Conservation (phyloP, 2,797 vertebrate genomes). For the Alfaro cultratus region DNA sequence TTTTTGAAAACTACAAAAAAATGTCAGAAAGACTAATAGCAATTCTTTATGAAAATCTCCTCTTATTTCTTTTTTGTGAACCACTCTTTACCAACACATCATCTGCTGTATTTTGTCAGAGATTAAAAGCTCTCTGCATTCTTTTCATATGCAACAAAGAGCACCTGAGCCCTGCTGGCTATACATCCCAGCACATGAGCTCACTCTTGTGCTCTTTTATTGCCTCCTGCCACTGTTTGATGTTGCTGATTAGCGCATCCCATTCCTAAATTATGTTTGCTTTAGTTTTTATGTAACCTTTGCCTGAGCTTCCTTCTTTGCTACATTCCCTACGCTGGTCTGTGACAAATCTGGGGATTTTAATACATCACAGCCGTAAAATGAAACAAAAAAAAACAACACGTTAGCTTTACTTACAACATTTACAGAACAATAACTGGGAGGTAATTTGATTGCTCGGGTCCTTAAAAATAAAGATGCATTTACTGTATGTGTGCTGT, state of each 20-base stretch:
- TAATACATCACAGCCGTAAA: conserved; percentile 17
- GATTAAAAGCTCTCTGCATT: not conserved
- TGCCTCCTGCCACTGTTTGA: conserved; percentile 2
- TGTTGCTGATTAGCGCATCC: conserved; percentile 7
- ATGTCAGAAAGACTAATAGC: not conserved
- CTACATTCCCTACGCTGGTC: not conserved
- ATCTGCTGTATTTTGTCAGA: not conserved
- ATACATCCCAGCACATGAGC: conserved; percentile 18
- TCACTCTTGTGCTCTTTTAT: conserved; percentile 10
- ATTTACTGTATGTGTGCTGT: conserved; percentile 21
- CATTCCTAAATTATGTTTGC: conserved; percentile 12
- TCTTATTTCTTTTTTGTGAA: not conserved
- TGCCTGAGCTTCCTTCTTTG: conserved; percentile 5
- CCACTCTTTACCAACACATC: not conserved
- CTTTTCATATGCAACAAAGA: not conserved
- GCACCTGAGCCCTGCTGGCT: conserved; percentile 10
- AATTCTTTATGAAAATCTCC: not conserved
- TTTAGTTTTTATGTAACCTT: conserved; percentile 10
- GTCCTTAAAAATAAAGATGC: conserved; percentile 48
- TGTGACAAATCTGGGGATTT: conserved; percentile 7
- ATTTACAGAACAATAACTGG: conserved; percentile 18
- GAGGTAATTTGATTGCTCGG: conserved; percentile 33
- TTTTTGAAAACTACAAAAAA: not conserved
- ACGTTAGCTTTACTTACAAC: conserved; percentile 26
- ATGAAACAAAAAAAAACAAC: conserved; percentile 27